Percentiles rank a stretch among this genome's conserved stretches.
Conservation (phyloP, 2,113 vertebrate genomes). For the Amazona guildingii region DNA sequence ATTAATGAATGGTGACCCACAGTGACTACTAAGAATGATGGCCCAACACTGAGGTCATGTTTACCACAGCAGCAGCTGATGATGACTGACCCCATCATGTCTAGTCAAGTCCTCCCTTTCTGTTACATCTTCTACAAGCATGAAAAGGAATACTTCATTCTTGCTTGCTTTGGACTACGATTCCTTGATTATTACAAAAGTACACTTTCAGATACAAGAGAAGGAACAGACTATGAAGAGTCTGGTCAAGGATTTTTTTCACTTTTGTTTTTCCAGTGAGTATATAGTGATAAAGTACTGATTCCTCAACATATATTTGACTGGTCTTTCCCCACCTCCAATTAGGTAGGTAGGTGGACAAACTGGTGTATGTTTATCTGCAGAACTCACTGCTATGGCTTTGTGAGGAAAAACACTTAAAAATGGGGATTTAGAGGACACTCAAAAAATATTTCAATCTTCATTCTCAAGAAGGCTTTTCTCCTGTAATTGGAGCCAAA, state of each 20-base stretch:
- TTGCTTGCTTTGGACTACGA: not conserved
- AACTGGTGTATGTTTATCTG: not conserved
- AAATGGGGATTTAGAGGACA: not conserved
- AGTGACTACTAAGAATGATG: not conserved
- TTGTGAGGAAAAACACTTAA: not conserved
- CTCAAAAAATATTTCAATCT: not conserved
- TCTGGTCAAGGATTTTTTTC: fast-evolving
- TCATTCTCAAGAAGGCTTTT: slow-evolving; percentile 20
- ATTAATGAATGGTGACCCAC: not conserved
- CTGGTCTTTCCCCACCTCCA: not conserved
- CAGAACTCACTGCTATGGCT: not conserved
- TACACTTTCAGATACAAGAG: not conserved
- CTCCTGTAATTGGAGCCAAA: slow-evolving; percentile 23
- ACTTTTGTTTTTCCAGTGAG: not conserved
- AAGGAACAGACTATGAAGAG: not conserved
- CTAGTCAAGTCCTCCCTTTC: not conserved
- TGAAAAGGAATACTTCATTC: not conserved
- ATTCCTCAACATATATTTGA: not conserved
- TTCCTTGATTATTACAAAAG: not conserved
- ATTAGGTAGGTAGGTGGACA: not conserved
- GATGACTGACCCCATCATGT: not conserved
- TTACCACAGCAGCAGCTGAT: not conserved
- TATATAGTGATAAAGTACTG: not conserved
- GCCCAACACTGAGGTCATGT: not conserved
- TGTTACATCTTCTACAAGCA: not conserved